These are phyloP conservation scores for Prenolepis imparis DNA, from an alignment of 2,888 invertebrate species.

Conservation along the genomic window DNA sequence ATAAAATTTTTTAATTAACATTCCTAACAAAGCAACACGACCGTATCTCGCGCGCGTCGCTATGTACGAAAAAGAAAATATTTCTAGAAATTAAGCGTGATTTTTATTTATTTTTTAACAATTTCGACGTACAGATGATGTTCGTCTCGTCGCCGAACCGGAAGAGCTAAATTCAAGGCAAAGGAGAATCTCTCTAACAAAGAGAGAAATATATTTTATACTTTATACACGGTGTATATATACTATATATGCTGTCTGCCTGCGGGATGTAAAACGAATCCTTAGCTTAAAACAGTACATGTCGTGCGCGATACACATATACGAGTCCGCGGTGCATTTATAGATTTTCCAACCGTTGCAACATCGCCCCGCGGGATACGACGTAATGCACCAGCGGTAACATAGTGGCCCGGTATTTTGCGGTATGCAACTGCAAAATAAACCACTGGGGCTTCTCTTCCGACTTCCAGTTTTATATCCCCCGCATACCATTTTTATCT, in stretches of 20 bases:
- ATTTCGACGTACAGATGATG: background rate
- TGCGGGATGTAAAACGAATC: conserved; percentile 60
- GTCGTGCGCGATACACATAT: conserved; percentile 29
- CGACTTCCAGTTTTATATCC: conserved; percentile 42
- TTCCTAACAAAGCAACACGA: conserved; percentile 12
- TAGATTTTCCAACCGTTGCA: conserved; percentile 47
- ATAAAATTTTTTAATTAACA: conserved; percentile 48
- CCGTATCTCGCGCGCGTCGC: background rate
- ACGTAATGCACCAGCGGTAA: conserved; percentile 36
- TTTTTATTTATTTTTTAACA: conserved; percentile 30
- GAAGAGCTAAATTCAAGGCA: conserved; percentile 27
- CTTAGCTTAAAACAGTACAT: conserved; percentile 59
- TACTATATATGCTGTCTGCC: conserved; percentile 17
- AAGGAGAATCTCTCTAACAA: conserved; percentile 17
- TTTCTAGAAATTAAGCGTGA: background rate
- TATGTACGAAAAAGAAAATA: too few relatives aligned
- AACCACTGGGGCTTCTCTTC: conserved; percentile 33
- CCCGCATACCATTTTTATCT: conserved; percentile 44
- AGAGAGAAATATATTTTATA: conserved; percentile 4
- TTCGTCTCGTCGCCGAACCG: background rate
- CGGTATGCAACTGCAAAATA: conserved; percentile 51
- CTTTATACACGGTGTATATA: conserved; percentile 26
- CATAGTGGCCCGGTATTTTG: conserved; percentile 47
- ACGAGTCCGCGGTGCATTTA: conserved; percentile 66
- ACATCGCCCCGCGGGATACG: conserved; percentile 19